These are phyloP conservation scores for Dolichopus griseipennis DNA, from an alignment of 2,888 invertebrate species.

Conservation along the genomic window DNA sequence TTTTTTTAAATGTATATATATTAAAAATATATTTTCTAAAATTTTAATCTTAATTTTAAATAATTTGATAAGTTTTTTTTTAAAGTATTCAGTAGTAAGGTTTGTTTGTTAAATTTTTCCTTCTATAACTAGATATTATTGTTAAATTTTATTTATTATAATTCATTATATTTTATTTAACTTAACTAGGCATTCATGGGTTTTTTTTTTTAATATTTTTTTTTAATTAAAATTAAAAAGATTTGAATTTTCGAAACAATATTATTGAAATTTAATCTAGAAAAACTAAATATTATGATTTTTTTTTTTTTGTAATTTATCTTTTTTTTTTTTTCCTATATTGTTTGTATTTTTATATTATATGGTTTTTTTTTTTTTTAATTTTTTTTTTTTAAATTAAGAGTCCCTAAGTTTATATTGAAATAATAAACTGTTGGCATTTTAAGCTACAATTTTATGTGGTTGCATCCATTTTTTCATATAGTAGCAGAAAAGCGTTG, in stretches of 20 bases:
- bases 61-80: no score
- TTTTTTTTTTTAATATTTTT: no score
- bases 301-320: conserved; percentile 8
- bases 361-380: conserved; percentile 5
- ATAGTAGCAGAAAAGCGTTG: conserved; percentile 85
- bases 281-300: not conserved
- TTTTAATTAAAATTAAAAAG: no score
- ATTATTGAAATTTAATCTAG: not conserved
- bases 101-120: no score
- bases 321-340: conserved; percentile 15
- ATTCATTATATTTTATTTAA: no score
- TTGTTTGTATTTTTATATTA: conserved; percentile 16
- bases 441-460: conserved; percentile 66
- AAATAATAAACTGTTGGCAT: not conserved
- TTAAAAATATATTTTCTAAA: no score
- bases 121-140: no score
- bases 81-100: no score
- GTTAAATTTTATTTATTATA: no score
- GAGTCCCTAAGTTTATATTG: not conserved
- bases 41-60: no score
- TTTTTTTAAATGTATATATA: no score
- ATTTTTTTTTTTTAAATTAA: conserved; percentile 8
- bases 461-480: conserved; percentile 87
- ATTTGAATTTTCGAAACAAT: not conserved
- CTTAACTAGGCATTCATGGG: no score